Percentiles rank a stretch among this genome's conserved stretches.
Evolutionary conservation across 2,888 invertebrate species (phyloP).

Genomic region (Carabus problematicus): DNA sequence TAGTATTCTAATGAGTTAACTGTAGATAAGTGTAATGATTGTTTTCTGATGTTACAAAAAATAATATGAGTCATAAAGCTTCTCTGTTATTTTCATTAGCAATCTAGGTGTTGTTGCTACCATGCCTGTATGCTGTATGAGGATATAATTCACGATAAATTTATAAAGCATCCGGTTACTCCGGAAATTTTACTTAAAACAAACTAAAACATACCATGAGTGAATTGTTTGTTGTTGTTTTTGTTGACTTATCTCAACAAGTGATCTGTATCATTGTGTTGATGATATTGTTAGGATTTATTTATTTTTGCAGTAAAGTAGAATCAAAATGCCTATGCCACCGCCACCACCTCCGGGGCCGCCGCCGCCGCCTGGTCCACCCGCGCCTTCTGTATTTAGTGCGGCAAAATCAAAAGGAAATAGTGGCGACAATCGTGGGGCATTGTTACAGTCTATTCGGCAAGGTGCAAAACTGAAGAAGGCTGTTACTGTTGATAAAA

Average conservation of each 20-base stretch:
- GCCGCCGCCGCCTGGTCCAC: constrained; percentile 67
- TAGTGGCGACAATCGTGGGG: constrained; percentile 68
- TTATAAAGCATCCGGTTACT: constrained; percentile 27
- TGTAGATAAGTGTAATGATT: constrained; percentile 32
- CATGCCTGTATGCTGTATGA: constrained; percentile 28
- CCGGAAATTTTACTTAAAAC: constrained; percentile 20
- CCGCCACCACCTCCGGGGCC: constrained; percentile 73
- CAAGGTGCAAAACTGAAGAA: constrained; percentile 84
- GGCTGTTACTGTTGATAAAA: constrained; percentile 88
- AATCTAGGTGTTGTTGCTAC: constrained; percentile 27
- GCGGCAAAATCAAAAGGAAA: constrained; percentile 59
- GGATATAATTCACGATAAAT: constrained; percentile 15
- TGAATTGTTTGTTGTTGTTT: neutral
- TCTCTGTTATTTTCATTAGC: constrained; percentile 37
- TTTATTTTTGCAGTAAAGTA: constrained; percentile 18
- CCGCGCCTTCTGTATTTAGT: constrained; percentile 63
- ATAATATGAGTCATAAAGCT: constrained; percentile 29
- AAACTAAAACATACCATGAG: neutral
- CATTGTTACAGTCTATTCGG: constrained; percentile 82
- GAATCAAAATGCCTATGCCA: constrained; percentile 60
- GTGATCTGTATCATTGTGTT: too few relatives aligned
- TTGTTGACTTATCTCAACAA: neutral
- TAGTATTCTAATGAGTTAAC: constrained; percentile 34
- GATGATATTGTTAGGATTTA: constrained; percentile 11
- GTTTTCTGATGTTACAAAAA: constrained; percentile 22